These are phyloP conservation scores for Origma solitaria DNA, from an alignment of 2,113 vertebrate species.

Conservation along the genomic window DNA sequence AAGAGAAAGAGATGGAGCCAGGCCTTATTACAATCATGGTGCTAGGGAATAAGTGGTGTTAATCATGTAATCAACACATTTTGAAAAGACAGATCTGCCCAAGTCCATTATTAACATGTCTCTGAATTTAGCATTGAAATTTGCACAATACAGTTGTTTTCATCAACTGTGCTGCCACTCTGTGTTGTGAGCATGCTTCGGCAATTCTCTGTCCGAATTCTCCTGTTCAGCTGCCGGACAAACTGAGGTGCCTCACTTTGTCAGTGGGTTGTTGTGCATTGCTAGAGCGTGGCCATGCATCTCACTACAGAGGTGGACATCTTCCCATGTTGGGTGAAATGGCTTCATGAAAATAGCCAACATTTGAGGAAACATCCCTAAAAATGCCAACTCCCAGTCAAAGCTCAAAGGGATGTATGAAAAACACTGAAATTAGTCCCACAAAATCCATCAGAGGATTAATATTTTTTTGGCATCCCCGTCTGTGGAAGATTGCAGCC, in stretches of 20 bases:
- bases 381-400: not conserved
- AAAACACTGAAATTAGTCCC: not conserved
- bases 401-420: not conserved
- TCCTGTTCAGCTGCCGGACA: not conserved
- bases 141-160: not conserved
- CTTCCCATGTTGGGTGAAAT: not conserved
- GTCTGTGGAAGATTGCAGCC: not conserved
- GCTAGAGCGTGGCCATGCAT: not conserved
- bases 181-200: not conserved
- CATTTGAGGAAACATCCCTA: not conserved
- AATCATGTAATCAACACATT: not conserved
- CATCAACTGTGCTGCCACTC: not conserved
- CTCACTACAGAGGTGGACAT: not conserved
- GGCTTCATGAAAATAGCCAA: not conserved
- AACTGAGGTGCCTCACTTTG: rapidly evolving
- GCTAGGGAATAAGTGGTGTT: not conserved
- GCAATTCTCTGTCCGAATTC: not conserved
- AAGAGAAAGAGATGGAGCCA: not conserved
- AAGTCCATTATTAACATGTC: not conserved
- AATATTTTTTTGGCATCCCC: not conserved
- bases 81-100: not conserved
- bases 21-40: not conserved
- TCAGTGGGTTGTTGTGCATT: not conserved
- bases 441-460: not conserved
- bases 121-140: not conserved